Percentiles rank a stretch among this genome's conserved stretches.
phyloP scores from a whole-genome alignment of 2,113 vertebrate genomes.

The Numenius arquata region DNA sequence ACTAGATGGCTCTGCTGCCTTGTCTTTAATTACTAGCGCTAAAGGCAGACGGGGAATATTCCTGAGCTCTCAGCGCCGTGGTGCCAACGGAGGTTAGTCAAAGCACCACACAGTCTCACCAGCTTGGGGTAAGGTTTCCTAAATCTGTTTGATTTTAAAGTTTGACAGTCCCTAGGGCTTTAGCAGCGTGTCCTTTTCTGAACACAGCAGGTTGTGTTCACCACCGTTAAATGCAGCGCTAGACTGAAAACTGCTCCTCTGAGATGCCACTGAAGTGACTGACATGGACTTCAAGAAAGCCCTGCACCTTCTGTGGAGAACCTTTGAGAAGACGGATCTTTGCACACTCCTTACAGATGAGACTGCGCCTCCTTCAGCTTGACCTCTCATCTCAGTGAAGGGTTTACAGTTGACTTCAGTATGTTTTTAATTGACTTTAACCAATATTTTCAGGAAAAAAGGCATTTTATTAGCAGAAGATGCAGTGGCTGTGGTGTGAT shows the following conservation, averaged over 20 bases:
- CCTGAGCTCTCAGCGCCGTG: rapidly evolving
- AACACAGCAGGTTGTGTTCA: background rate
- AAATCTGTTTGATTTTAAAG: background rate
- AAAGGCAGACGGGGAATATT: background rate
- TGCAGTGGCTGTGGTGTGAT: background rate
- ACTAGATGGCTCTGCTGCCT: background rate
- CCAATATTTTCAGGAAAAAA: background rate
- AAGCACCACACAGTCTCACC: background rate
- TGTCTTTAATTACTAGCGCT: background rate
- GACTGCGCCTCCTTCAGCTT: background rate
- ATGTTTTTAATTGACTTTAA: background rate
- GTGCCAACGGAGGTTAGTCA: background rate
- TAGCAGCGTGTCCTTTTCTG: rapidly evolving
- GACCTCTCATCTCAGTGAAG: background rate
- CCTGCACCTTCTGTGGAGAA: background rate
- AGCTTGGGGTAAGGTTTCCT: background rate
- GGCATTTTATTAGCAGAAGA: background rate
- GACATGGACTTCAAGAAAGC: background rate
- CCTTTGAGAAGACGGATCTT: background rate
- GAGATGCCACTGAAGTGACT: background rate
- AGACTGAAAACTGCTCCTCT: background rate
- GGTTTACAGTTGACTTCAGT: background rate
- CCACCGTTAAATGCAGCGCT: background rate
- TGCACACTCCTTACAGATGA: rapidly evolving
- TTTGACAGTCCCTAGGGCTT: background rate